phyloP scores from a whole-genome alignment of 2,888 invertebrate genomes.

The Cryptophagus acutangulus region DNA sequence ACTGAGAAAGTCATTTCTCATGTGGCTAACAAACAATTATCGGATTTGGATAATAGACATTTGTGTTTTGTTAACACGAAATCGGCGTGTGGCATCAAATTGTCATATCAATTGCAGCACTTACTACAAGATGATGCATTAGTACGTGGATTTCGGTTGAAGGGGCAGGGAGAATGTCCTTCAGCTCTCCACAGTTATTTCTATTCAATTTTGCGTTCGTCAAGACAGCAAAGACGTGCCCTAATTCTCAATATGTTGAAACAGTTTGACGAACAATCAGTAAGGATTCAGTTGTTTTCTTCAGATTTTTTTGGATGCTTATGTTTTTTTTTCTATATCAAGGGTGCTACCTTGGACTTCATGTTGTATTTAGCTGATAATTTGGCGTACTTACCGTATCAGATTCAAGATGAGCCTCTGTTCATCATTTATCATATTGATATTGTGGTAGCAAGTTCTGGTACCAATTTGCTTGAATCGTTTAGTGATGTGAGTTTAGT shows the following conservation, averaged over 20 bases:
- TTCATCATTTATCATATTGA: slow-evolving; percentile 99
- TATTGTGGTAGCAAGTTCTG: slow-evolving; percentile 93
- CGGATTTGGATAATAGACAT: slow-evolving; percentile 98
- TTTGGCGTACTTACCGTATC: slow-evolving; percentile 96
- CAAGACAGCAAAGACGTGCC: slow-evolving; percentile 90
- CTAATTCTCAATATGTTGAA: slow-evolving; percentile 86
- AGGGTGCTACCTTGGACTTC: slow-evolving; percentile 86
- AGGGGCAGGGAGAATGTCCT: slow-evolving; percentile 75
- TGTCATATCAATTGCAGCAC: slow-evolving; percentile 82
- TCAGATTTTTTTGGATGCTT: slow-evolving; percentile 4
- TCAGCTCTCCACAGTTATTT: slow-evolving; percentile 87
- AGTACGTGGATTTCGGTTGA: slow-evolving; percentile 71
- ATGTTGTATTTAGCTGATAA: slow-evolving; percentile 98
- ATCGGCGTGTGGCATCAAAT: slow-evolving; percentile 84
- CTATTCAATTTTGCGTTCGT: slow-evolving; percentile 86
- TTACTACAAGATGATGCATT: slow-evolving; percentile 66
- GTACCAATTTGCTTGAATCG: slow-evolving; percentile 90
- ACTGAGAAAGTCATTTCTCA: slow-evolving; percentile 81
- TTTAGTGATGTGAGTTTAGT: slow-evolving; percentile 73
- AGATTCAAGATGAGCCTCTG: slow-evolving; percentile 95
- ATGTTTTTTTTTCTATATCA: slow-evolving; percentile 44
- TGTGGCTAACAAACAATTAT: slow-evolving; percentile 91
- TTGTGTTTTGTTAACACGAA: slow-evolving; percentile 98
- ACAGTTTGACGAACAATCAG: slow-evolving; percentile 80
- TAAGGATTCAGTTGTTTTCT: slow-evolving; percentile 2